Evolutionary conservation across 2,888 invertebrate genomes (phyloP).

Genomic region (Hydrotaea diabolus): DNA sequence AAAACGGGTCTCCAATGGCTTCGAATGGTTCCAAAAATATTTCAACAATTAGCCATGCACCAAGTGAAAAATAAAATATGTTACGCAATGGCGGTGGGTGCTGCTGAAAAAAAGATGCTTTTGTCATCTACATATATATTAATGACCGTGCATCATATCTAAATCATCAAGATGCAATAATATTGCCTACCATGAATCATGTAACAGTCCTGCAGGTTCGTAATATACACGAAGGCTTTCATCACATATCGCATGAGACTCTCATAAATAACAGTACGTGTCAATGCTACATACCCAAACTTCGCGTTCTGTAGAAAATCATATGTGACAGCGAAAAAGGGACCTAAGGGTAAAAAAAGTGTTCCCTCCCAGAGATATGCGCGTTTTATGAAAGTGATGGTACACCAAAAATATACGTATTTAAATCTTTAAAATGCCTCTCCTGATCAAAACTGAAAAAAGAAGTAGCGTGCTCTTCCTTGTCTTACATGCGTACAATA

Average conservation of each 20-base stretch:
- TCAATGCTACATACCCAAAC: constrained; percentile 44
- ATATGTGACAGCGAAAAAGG: too few species aligned
- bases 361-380: too few species aligned
- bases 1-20: constrained; percentile 62
- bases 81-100: constrained; percentile 59
- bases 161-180: constrained; percentile 49
- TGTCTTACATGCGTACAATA: too few species aligned
- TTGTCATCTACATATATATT: too few species aligned
- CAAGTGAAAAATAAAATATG: constrained; percentile 52
- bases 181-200: constrained; percentile 48
- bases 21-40: constrained; percentile 49
- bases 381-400: too few species aligned
- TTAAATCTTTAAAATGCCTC: too few species aligned
- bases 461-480: too few species aligned
- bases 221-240: constrained; percentile 37
- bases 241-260: constrained; percentile 54
- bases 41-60: constrained; percentile 59
- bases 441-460: too few species aligned
- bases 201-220: constrained; percentile 41
- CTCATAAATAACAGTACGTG: constrained; percentile 48
- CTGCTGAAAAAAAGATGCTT: too few species aligned
- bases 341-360: too few species aligned
- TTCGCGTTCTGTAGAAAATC: constrained; percentile 57
- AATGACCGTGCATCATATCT: constrained; percentile 53
- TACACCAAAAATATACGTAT: too few species aligned